These are phyloP conservation scores for Drosophila merina DNA, from an alignment of 2,888 invertebrate genomes.

Conservation along the genomic window DNA sequence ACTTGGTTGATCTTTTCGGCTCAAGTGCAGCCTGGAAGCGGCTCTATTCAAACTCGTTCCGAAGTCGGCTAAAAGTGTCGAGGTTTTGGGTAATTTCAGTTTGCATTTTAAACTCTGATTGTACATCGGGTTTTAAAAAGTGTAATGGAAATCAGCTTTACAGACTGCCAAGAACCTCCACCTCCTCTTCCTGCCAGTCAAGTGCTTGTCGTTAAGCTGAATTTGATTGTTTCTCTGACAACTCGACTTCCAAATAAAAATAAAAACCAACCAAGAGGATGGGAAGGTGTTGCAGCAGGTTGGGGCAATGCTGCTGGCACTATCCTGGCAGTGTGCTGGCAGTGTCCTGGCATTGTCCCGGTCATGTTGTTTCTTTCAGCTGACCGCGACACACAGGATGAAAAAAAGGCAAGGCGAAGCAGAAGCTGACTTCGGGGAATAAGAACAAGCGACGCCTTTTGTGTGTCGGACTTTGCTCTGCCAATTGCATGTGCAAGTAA, in stretches of 20 bases:
- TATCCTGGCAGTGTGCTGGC: neutral
- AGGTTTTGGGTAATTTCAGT: too few relatives aligned
- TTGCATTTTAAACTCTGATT: too few relatives aligned
- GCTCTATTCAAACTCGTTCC: neutral
- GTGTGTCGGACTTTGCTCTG: conserved; percentile 30
- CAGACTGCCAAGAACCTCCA: neutral
- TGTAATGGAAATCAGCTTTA: neutral
- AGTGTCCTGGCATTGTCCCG: neutral
- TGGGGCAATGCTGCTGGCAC: too few relatives aligned
- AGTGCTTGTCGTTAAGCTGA: conserved; percentile 49
- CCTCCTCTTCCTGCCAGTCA: conserved; percentile 13
- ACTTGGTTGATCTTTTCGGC: conserved; percentile 3
- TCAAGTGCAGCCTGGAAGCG: neutral
- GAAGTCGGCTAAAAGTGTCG: neutral
- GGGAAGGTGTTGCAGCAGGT: neutral
- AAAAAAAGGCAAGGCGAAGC: conserved; percentile 3
- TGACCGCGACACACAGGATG: conserved; percentile 27
- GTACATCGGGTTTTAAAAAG: too few relatives aligned
- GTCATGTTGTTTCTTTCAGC: conserved; percentile 6
- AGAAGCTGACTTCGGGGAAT: neutral
- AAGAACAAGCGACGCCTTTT: conserved; percentile 38
- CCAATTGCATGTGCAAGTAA: conserved; percentile 22
- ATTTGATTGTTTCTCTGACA: conserved; percentile 48
- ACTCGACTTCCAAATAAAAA: conserved; percentile 13
- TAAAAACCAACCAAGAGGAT: neutral